Evolutionary conservation across 2,797 vertebrate species (phyloP), one percentile per base, ranked within the genome.

Genomic region (Acipenser transmontanus): DNA sequence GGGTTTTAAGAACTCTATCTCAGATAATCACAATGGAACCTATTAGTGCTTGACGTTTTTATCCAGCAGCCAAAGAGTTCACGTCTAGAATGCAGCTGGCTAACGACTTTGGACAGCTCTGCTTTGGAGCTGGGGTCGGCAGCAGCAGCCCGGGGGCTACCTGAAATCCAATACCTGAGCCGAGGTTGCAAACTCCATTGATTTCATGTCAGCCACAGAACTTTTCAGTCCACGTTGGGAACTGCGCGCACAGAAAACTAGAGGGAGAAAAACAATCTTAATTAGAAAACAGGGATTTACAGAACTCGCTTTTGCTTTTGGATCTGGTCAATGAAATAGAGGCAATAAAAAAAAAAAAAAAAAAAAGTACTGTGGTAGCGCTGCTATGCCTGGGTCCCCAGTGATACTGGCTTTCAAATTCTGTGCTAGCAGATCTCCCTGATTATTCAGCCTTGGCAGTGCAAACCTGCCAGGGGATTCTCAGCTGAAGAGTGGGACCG

Each of bases 41-140:
- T 86, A 91, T 91, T 90, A 91, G 88, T 17, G 77, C 77, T 80
- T 88, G 86, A 86, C 87, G 84, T 86, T 85, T 88, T 88, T 86
- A 89, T 89, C 88, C 84, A 70, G 57, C 81, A 84, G 83, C 82
- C 84, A 77, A 87, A 83, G 76, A 77, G 80, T 83, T 76, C 76
- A 77, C 75, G 77, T 79, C 81, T 81, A 62, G 47, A 76, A 74
- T 61, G 70, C 65, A 56, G 81, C 65, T 66, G 70, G 79, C 80
- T 83, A 83, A 82, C 81, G 76, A 74, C 72, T 68, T 73, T 76
- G 74, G 82, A 84, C 79, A 72, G 78, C 75, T 80, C 61, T 59
- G 70, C 7, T 60, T 52, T n/a, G 70, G 73, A 57, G 78, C 66
- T 66, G 59, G 72, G 75, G 77, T 73, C 64, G 47, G 50, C 54